Evolutionary conservation across 2,888 invertebrate genomes (phyloP).

Genomic region (Pegoplata infirma): DNA sequence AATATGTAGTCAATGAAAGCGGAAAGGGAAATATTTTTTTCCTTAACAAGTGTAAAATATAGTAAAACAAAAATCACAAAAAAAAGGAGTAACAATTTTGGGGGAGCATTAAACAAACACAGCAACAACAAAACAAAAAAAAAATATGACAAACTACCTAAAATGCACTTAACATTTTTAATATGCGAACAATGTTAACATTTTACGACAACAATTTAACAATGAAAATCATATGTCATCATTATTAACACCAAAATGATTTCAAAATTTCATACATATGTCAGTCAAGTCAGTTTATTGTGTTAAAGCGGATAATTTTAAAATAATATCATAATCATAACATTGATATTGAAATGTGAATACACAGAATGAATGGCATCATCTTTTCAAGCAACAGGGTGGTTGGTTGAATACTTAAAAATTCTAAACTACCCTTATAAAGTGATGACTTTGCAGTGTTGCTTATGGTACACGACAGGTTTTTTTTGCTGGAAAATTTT

Average conservation of each 20-base stretch:
- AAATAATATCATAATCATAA: constrained; percentile 77
- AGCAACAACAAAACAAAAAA: constrained; percentile 60
- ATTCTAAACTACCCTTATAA: constrained; percentile 37
- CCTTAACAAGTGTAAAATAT: constrained; percentile 50
- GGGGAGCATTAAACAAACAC: too few relatives aligned
- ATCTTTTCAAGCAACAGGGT: constrained; percentile 44
- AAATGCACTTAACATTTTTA: constrained; percentile 72
- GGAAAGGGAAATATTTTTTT: too few relatives aligned
- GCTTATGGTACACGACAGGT: constrained; percentile 49
- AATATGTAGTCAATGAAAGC: neutral
- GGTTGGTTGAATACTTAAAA: constrained; percentile 16
- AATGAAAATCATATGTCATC: constrained; percentile 78
- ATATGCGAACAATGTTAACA: constrained; percentile 54
- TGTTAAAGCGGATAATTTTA: constrained; percentile 75
- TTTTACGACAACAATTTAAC: constrained; percentile 67
- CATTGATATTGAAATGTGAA: constrained; percentile 32
- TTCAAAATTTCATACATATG: constrained; percentile 76
- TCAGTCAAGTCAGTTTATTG: constrained; percentile 69
- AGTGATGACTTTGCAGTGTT: constrained; percentile 11
- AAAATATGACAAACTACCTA: constrained; percentile 72
- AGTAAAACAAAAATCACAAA: constrained; percentile 29
- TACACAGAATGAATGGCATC: neutral
- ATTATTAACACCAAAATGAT: constrained; percentile 78
- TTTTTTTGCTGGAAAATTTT: constrained; percentile 47
- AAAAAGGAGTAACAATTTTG: constrained; percentile 30